Evolutionary conservation across 2,888 invertebrate genomes (phyloP).

Genomic region (Drosophila siamana): DNA sequence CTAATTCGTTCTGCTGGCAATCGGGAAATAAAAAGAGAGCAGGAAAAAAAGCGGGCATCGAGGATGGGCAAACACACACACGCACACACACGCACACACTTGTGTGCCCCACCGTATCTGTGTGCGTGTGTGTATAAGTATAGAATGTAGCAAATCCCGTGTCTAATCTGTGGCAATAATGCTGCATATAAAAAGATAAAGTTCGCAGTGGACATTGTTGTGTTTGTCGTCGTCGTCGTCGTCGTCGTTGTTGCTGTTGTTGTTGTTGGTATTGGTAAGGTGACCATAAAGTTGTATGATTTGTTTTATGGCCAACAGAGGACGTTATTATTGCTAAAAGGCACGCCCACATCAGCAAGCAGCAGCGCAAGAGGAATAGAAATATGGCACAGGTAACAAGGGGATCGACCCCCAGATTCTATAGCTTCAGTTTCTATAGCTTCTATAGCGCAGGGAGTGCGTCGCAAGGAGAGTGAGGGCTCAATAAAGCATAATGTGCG

Average conservation of each 20-base stretch:
- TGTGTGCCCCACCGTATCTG: neutral
- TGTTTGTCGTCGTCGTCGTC: constrained; percentile 17
- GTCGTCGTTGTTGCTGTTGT: neutral
- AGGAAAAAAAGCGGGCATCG: constrained; percentile 15
- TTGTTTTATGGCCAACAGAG: constrained; percentile 81
- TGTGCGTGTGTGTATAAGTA: constrained; percentile 1
- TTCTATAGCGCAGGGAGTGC: neutral
- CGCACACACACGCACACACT: constrained; percentile 4
- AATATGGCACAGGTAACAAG: constrained; percentile 44
- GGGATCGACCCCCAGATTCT: constrained; percentile 25
- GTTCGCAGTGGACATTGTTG: constrained; percentile 70
- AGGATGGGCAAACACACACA: too few relatives aligned
- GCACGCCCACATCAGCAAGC: constrained; percentile 63
- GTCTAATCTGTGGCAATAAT: constrained; percentile 82
- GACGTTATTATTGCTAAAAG: constrained; percentile 81
- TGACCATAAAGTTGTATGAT: constrained; percentile 82
- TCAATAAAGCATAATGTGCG: constrained; percentile 82
- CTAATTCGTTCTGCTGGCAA: constrained; percentile 81
- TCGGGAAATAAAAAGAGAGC: constrained; percentile 46
- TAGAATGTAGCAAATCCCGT: constrained; percentile 75
- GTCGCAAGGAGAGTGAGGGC: constrained; percentile 39
- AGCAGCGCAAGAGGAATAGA: constrained; percentile 13
- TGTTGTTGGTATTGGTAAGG: constrained; percentile 52
- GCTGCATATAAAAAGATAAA: constrained; percentile 82
- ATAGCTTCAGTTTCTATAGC: constrained; percentile 15